Evolutionary conservation across 2,888 invertebrate genomes (phyloP), one percentile per base, ranked within the genome.

Genomic region (Acleris holmiana): DNA sequence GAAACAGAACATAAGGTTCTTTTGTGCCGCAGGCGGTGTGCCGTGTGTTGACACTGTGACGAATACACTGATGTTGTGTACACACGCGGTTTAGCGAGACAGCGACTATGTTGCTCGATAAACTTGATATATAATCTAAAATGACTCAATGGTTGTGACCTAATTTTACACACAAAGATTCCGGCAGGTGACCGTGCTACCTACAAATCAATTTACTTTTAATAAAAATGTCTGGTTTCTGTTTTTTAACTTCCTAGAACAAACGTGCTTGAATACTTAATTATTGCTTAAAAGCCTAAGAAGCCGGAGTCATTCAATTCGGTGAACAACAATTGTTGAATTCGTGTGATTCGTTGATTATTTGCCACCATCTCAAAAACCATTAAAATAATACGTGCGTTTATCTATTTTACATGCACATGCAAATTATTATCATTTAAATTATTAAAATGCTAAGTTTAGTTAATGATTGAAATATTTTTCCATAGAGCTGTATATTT

Each of bases 1-100:
- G 60, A 47, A 44, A 23, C 65, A 44, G 54, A 54, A 49, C 35
- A 35, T 44, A 48, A 62, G 62, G 59, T 60, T 67, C 51, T 61
- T 66, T 68, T 69, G 68, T 68, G 54, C 23, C 56, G 29, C 23
- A 57, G 57, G 61, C 56, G 46, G 54, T 40, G 57, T 13, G 63
- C 46, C 53, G 53, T 56, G 18, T 67, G 64, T 69, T 69, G 67
- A 47, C 48, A 7, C n/a, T 63, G 64, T 70, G 68, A 66, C 67
- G 66, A 61, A 67, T 62, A 53, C 44, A 62, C 35, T 54, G 55
- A 59, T 46, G 49, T 61, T 61, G 60, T 67, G 57, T 64, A 63
- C 56, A 55, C 56, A 67, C 48, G 41, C 50, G 44, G 55, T 53
- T 63, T 64, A 53, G 47, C 25, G 58, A 53, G 58, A 54, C 55